Evolutionary conservation across 2,113 vertebrate genomes (phyloP).

Genomic region (Gorsachius goisagi): DNA sequence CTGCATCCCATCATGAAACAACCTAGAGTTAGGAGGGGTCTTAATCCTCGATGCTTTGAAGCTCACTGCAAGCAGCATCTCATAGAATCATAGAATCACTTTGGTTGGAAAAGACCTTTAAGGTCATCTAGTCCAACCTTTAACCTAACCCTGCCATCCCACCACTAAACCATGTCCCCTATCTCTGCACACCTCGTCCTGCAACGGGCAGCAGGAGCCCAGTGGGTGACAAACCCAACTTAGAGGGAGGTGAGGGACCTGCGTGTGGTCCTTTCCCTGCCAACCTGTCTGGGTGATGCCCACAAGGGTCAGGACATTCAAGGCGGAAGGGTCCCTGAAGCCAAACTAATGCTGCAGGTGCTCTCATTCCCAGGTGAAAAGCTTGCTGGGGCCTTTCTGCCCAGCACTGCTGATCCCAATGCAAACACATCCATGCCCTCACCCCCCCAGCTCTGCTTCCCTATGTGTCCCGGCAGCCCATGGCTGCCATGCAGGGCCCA

Average conservation of each 20-base stretch:
- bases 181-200: background rate
- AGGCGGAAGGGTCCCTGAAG: background rate
- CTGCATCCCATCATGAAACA: background rate
- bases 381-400: background rate
- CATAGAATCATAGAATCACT: too few relatives aligned
- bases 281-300: background rate
- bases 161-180: too few relatives aligned
- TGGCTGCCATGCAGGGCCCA: fast-evolving
- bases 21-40: background rate
- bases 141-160: too few relatives aligned
- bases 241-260: background rate
- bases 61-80: background rate
- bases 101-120: too few relatives aligned
- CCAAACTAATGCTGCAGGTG: background rate
- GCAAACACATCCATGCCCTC: fast-evolving
- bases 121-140: too few relatives aligned
- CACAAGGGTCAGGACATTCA: background rate
- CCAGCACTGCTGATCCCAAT: background rate
- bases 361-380: background rate
- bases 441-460: background rate
- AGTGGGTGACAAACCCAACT: background rate
- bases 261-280: background rate
- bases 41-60: background rate
- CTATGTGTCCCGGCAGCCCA: background rate
- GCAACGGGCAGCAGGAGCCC: background rate